phyloP scores from a whole-genome alignment of 2,797 vertebrate genomes.

The Merluccius polli region DNA sequence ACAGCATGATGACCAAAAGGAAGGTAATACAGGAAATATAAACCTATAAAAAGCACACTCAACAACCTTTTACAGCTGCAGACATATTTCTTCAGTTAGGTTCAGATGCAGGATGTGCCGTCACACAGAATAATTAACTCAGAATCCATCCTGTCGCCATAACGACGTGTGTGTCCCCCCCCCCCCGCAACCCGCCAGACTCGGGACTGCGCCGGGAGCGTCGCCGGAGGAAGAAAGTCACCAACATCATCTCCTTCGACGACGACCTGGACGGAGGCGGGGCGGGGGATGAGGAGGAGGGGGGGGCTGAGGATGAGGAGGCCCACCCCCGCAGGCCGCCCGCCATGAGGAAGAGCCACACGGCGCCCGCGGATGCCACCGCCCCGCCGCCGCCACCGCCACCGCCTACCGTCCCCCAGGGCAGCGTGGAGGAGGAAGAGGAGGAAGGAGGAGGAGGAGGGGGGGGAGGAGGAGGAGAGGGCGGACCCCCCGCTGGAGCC shows the following conservation, averaged over 20 bases:
- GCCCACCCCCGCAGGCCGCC: slow-evolving; percentile 45
- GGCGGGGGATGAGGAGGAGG: slow-evolving; percentile 72
- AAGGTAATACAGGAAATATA: too few relatives aligned
- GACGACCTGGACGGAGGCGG: slow-evolving; percentile 84
- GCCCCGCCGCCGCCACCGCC: neutral
- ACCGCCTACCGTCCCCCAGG: slow-evolving; percentile 44
- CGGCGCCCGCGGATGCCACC: slow-evolving; percentile 33
- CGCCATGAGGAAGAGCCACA: slow-evolving; percentile 61
- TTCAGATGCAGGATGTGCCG: neutral
- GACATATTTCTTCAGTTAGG: neutral
- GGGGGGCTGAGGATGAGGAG: neutral
- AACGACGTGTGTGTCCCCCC: neutral
- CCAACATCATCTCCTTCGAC: slow-evolving; percentile 96
- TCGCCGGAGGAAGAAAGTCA: slow-evolving; percentile 92
- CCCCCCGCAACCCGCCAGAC: slow-evolving; percentile 66
- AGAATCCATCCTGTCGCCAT: neutral
- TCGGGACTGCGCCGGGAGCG: slow-evolving; percentile 84
- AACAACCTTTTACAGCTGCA: too few relatives aligned
- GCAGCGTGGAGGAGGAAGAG: slow-evolving; percentile 81
- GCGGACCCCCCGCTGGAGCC: slow-evolving; percentile 43
- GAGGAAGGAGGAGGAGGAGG: slow-evolving; percentile 83
- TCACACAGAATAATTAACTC: neutral
- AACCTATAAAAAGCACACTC: too few relatives aligned
- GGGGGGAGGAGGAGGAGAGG: slow-evolving; percentile 75
- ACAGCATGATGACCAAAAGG: too few relatives aligned